Base-by-base conservation (phyloP, 2,797 vertebrate species). In the Strix occidentalis region DNA sequence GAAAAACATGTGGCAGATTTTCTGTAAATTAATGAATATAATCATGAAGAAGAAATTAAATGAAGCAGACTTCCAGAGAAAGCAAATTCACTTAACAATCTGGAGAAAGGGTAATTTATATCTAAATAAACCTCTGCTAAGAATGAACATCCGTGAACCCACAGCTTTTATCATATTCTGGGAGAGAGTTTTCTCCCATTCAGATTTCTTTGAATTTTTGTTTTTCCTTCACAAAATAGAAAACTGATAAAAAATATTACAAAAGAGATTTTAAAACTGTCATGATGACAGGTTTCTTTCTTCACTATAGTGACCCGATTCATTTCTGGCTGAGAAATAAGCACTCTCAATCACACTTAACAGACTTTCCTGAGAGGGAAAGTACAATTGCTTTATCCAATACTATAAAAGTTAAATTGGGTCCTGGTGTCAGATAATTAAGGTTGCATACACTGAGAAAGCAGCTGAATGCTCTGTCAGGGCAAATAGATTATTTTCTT, bases 121-220 rank as follows among this genome's bases (percentile, higher is more conserved):
- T 65, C 82, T 91, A 96, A 93, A 94, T 84, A 83, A 96, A 96
- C n/a, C 43, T 91, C 50, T 79, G n/a, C 16, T 76, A 57, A 95
- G 39, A 68, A 76, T 82, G 7, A 82, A 13, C n/a, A 60, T 79
- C n/a, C 25, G 71, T 53, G 60, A 95, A 83, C 16, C 50, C 21
- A 45, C 29, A 33, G 56, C n/a, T 60, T 65, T 87, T 82, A 58
- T 91, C 16, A 25, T 90, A 71, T 78, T 81, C 71, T 53, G n/a
- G 28, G 64, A 81, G 31, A 83, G 21, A 58, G 24, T 83, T 92
- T 60, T 43, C 13, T 89, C 6, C 56, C 45, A 90, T 89, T 95
- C n/a, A 82, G 17, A 46, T 58, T 80, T 76, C 35, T 91, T 77
- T 10, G 26, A 57, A 39, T 2, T 75, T 96, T 79, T 83, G 16